Percentiles rank a stretch among this genome's conserved stretches.
These are phyloP conservation scores for Rhopalosiphum padi DNA, from an alignment of 1,140 invertebrate species.

Conservation along the genomic window DNA sequence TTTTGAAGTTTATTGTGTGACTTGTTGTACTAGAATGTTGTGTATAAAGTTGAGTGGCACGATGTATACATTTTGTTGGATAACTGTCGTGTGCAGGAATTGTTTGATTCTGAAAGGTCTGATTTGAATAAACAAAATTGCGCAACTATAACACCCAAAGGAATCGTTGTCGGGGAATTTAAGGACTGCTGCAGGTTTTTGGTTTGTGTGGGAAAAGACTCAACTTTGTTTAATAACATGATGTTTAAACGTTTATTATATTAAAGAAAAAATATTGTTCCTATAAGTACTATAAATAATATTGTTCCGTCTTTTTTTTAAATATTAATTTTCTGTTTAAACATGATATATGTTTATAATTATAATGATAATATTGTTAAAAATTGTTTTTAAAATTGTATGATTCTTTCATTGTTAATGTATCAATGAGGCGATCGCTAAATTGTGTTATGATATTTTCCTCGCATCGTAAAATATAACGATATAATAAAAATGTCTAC, in stretches of 20 bases:
- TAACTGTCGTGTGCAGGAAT: neutral
- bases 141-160: neutral
- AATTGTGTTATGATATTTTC: neutral
- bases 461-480: neutral
- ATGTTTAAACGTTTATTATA: neutral
- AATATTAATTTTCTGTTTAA: neutral
- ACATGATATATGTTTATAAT: neutral
- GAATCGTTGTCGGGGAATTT: neutral
- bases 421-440: neutral
- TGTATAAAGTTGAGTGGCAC: neutral
- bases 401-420: neutral
- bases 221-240: neutral
- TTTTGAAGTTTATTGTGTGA: slow-evolving; percentile 10
- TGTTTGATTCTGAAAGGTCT: slow-evolving; percentile 32
- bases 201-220: neutral
- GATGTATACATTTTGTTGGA: neutral
- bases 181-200: neutral
- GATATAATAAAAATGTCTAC: neutral
- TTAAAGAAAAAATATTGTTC: neutral
- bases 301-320: neutral
- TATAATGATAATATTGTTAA: too few species aligned
- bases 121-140: slow-evolving; percentile 32
- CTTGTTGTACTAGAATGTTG: neutral
- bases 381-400: neutral
- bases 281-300: neutral